These are phyloP conservation scores for Lutjanus campechanus DNA, from an alignment of 2,797 vertebrate species.

Conservation along the genomic window DNA sequence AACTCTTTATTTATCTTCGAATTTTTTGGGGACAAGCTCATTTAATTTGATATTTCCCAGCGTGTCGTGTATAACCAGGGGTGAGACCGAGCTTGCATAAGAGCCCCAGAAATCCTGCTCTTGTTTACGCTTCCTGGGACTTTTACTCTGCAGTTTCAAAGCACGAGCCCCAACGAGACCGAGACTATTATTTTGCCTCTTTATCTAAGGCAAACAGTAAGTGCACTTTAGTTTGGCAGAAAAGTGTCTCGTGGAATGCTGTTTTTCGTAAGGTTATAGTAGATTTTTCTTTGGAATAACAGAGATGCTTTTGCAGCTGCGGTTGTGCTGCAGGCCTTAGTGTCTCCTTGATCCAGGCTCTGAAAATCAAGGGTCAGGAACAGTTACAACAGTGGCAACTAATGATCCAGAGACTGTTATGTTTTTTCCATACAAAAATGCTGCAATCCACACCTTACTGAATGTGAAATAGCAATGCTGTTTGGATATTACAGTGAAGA, in stretches of 20 bases:
- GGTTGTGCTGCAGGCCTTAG: slow-evolving; percentile 10
- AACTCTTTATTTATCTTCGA: slow-evolving; percentile 66
- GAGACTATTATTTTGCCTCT: slow-evolving; percentile 60
- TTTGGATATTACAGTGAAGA: background rate
- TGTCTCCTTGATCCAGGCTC: slow-evolving; percentile 22
- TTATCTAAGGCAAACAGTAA: slow-evolving; percentile 66
- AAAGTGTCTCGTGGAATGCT: slow-evolving; percentile 58
- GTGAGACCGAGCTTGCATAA: slow-evolving; percentile 54
- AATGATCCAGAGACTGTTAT: background rate
- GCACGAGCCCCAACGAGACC: slow-evolving; percentile 40
- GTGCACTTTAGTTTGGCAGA: slow-evolving; percentile 70
- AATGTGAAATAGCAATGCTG: background rate
- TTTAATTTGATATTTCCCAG: slow-evolving; percentile 80
- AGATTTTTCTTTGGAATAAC: slow-evolving; percentile 56
- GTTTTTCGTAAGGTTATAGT: slow-evolving; percentile 46
- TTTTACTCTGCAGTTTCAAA: slow-evolving; percentile 54
- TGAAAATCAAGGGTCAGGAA: slow-evolving; percentile 38
- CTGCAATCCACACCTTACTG: background rate
- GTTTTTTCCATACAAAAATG: background rate
- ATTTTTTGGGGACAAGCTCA: slow-evolving; percentile 50
- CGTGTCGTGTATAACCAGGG: slow-evolving; percentile 47
- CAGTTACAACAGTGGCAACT: background rate
- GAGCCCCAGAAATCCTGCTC: slow-evolving; percentile 51
- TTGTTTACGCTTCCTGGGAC: slow-evolving; percentile 62
- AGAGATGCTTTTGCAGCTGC: slow-evolving; percentile 72